Conservation (phyloP, 2,797 vertebrate genomes). For the Catostomus latipinnis region DNA sequence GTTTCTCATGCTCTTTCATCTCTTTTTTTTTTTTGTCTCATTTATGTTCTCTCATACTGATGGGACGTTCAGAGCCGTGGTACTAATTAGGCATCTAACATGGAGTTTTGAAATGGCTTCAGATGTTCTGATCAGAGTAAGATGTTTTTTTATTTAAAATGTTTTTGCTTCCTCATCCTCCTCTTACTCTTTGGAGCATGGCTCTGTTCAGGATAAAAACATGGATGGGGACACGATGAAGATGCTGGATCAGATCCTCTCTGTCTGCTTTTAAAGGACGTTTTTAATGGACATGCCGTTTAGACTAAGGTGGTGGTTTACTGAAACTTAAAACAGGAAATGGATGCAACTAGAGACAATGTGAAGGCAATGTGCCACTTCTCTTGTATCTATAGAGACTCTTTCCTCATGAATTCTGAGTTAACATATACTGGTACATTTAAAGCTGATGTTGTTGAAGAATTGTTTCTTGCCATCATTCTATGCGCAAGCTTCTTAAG, state of each 20-base stretch:
- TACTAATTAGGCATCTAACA: constrained; percentile 50
- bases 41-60: constrained; percentile 48
- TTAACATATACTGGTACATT: constrained; percentile 49
- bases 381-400: constrained; percentile 36
- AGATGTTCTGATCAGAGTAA: constrained; percentile 25
- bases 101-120: constrained; percentile 38
- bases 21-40: constrained; percentile 42
- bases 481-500: constrained; percentile 39
- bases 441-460: constrained; percentile 46
- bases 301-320: constrained; percentile 41
- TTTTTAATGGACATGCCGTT: constrained; percentile 20
- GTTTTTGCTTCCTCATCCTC: constrained; percentile 6
- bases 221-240: constrained; percentile 23
- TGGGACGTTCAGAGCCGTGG: constrained; percentile 38
- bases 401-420: constrained; percentile 35
- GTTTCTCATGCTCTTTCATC: constrained; percentile 57
- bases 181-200: constrained; percentile 35
- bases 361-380: constrained; percentile 48
- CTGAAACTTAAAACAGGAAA: constrained; percentile 47
- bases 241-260: constrained; percentile 34
- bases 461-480: constrained; percentile 46
- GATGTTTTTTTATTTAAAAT: not conserved
- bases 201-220: constrained; percentile 44
- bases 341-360: constrained; percentile 56
- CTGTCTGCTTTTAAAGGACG: constrained; percentile 36